Conservation (phyloP, 2,888 invertebrate species). For the Halictus ligatus region DNA sequence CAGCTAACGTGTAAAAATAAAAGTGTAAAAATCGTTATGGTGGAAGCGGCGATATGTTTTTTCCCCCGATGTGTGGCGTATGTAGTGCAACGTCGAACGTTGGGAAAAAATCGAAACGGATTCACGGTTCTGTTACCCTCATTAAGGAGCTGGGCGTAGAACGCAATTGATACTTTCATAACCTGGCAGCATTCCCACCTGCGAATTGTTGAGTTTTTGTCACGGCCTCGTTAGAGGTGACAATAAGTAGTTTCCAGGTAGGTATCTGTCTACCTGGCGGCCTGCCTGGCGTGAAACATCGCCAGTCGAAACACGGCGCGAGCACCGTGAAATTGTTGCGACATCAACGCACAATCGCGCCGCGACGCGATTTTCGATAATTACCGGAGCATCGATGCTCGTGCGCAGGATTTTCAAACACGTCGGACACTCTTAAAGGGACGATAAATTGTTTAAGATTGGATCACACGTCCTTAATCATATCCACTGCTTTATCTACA, state of each 20-base stretch:
- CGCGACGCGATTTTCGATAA: neutral
- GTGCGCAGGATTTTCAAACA: neutral
- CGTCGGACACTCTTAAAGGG: neutral
- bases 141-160: slow-evolving; percentile 81
- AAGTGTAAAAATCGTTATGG: neutral
- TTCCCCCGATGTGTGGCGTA: neutral
- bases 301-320: slow-evolving; percentile 42
- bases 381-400: neutral
- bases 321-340: slow-evolving; percentile 47
- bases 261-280: slow-evolving; percentile 60
- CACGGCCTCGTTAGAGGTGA: slow-evolving; percentile 82
- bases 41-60: neutral
- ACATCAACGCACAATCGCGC: neutral
- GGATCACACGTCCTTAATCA: too few relatives aligned
- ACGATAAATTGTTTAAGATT: neutral
- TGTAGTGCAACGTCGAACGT: neutral
- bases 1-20: neutral
- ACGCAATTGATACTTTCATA: slow-evolving; percentile 84
- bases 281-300: slow-evolving; percentile 54
- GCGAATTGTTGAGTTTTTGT: slow-evolving; percentile 78
- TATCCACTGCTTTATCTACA: too few relatives aligned
- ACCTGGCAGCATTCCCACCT: slow-evolving; percentile 82
- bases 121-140: slow-evolving; percentile 76
- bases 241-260: slow-evolving; percentile 83
- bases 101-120: slow-evolving; percentile 59